A percentile compares a stretch with the other conserved stretches of the same genome.
Conservation (phyloP, 2,888 invertebrate genomes). For the Hybos culiciformis region DNA sequence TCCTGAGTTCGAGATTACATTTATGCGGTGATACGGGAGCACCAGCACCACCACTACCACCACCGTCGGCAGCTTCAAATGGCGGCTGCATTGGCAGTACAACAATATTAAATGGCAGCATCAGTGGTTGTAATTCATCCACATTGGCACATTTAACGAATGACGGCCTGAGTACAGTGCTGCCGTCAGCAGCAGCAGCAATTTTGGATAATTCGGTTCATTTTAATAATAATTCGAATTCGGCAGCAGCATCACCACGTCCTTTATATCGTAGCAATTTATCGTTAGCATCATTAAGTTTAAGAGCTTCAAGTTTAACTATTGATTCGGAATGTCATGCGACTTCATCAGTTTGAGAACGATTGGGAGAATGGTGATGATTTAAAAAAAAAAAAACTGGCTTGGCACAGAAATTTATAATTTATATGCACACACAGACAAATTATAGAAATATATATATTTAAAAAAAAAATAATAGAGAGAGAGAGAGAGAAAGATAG, state of each 20-base stretch:
- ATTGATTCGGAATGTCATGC: slow-evolving; percentile 39
- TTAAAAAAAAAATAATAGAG: too few relatives aligned
- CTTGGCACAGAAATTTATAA: slow-evolving; percentile 11
- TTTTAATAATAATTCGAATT: slow-evolving; percentile 19
- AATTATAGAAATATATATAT: too few relatives aligned
- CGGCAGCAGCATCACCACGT: slow-evolving; percentile 26
- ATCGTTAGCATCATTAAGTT: slow-evolving; percentile 32
- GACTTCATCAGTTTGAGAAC: slow-evolving; percentile 40
- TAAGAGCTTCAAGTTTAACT: slow-evolving; percentile 33
- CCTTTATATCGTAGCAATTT: slow-evolving; percentile 31
- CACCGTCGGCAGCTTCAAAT: background rate
- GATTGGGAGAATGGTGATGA: slow-evolving; percentile 12
- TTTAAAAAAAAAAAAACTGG: slow-evolving; percentile 11
- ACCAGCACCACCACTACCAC: slow-evolving; percentile 4
- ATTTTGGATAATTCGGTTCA: slow-evolving; percentile 21
- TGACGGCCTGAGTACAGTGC: background rate
- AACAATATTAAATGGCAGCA: slow-evolving; percentile 7
- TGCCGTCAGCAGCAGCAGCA: slow-evolving; percentile 14
- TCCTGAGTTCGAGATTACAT: slow-evolving; percentile 51
- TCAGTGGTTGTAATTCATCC: background rate
- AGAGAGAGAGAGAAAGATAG: too few relatives aligned
- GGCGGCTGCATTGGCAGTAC: slow-evolving; percentile 10
- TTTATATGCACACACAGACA: too few relatives aligned
- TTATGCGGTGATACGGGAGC: slow-evolving; percentile 27
- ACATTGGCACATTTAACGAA: background rate